Evolutionary conservation across 2,113 vertebrate genomes (phyloP).

Genomic region (Engraulis encrasicolus): DNA sequence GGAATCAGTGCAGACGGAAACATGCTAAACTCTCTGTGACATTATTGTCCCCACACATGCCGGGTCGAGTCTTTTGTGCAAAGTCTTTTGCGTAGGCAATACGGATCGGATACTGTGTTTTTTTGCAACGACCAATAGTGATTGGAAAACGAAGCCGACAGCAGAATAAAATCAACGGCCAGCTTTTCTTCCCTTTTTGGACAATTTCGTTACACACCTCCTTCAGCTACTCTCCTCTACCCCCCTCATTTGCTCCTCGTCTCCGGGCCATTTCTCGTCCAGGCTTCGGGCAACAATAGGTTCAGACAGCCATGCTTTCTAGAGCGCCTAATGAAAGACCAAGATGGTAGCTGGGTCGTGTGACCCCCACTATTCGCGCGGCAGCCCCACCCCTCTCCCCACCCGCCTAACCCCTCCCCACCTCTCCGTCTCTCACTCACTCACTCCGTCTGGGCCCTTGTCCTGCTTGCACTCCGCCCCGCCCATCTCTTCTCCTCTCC

Average conservation of each 20-base stretch:
- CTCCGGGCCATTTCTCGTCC: not conserved
- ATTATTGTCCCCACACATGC: not conserved
- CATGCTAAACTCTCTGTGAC: not conserved
- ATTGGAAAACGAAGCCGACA: too few relatives aligned
- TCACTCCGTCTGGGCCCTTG: not conserved
- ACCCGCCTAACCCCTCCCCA: not conserved
- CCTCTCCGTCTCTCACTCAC: not conserved
- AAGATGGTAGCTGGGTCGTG: not conserved
- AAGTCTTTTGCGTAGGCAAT: too few relatives aligned
- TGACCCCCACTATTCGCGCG: not conserved
- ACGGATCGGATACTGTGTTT: too few relatives aligned
- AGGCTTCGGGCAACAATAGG: slow-evolving; percentile 15
- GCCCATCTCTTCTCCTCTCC: not conserved
- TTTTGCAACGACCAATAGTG: too few relatives aligned
- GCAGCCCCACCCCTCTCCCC: not conserved
- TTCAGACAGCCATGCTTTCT: slow-evolving; percentile 28
- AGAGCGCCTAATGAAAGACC: slow-evolving; percentile 28
- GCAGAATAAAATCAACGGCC: not conserved
- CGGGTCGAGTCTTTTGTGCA: too few relatives aligned
- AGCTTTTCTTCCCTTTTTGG: not conserved
- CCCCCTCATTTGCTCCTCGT: not conserved
- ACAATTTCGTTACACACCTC: not conserved
- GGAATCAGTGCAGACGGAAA: not conserved
- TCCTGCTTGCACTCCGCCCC: not conserved
- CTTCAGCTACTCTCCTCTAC: not conserved